These are phyloP conservation scores for Listronotus oregonensis DNA, from an alignment of 1,140 invertebrate species.

Conservation along the genomic window DNA sequence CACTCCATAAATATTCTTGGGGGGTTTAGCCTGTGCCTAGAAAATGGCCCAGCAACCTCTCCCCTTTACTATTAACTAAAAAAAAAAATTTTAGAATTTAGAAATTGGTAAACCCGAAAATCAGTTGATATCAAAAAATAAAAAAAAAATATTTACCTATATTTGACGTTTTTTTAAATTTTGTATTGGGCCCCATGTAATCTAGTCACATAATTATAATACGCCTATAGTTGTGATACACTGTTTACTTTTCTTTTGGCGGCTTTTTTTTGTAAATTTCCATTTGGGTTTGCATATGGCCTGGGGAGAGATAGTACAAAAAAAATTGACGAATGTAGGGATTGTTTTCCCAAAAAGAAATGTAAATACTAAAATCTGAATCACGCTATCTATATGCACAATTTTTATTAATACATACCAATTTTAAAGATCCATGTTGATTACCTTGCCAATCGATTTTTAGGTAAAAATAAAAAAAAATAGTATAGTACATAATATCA, in stretches of 20 bases:
- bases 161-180: constrained; percentile 41
- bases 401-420: no score
- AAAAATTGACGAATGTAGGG: constrained; percentile 72
- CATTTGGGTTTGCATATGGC: constrained; percentile 27
- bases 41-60: constrained; percentile 68
- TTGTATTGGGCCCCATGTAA: constrained; percentile 36
- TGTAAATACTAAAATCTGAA: no score
- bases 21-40: constrained; percentile 67
- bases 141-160: constrained; percentile 36
- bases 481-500: no score
- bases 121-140: no score
- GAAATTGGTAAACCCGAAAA: background rate
- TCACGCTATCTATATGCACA: no score
- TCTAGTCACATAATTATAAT: constrained; percentile 41
- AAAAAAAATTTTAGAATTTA: constrained; percentile 14
- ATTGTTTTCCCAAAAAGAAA: constrained; percentile 70
- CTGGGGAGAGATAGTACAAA: constrained; percentile 72
- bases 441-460: constrained; percentile 90
- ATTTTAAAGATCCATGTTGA: no score
- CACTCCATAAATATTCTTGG: constrained; percentile 73
- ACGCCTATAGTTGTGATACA: constrained; percentile 44
- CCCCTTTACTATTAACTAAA: constrained; percentile 72
- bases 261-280: constrained; percentile 36
- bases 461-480: constrained; percentile 80
- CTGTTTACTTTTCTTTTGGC: constrained; percentile 32